phyloP scores from a whole-genome alignment of 2,888 invertebrate genomes.

The Drosophila recens region DNA sequence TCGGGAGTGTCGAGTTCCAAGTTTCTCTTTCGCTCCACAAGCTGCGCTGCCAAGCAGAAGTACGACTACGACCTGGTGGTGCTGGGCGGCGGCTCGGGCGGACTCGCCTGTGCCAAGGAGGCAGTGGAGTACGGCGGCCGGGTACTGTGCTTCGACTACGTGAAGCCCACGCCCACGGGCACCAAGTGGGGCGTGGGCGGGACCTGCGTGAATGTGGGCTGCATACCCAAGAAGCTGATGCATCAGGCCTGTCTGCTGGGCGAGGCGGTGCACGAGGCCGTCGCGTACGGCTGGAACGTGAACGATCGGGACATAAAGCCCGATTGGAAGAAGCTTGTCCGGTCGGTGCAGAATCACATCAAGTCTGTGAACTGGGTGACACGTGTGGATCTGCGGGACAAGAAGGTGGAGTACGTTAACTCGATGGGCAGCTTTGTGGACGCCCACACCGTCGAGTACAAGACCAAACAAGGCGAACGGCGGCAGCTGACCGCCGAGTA shows the following conservation, averaged over 20 bases:
- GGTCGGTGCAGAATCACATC: conserved; percentile 94
- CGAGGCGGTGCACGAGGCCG: conserved; percentile 93
- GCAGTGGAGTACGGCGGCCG: conserved; percentile 91
- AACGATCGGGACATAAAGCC: conserved; percentile 88
- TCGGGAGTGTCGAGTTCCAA: not conserved
- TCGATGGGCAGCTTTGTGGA: conserved; percentile 91
- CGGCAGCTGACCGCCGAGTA: conserved; percentile 89
- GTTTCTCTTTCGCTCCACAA: not conserved
- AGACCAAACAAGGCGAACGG: conserved; percentile 88
- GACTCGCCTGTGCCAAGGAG: conserved; percentile 97
- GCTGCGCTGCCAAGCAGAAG: conserved; percentile 38
- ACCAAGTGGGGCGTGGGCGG: conserved; percentile 98
- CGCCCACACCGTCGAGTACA: conserved; percentile 90
- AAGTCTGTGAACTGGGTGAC: conserved; percentile 98
- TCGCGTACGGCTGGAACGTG: conserved; percentile 92
- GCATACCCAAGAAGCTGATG: conserved; percentile 99
- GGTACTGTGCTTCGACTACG: conserved; percentile 94
- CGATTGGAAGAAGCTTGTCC: conserved; percentile 90
- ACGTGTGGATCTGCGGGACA: conserved; percentile 94
- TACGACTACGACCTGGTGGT: conserved; percentile 96
- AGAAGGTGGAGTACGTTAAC: conserved; percentile 95
- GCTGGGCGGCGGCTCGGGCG: conserved; percentile 98
- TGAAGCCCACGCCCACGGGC: conserved; percentile 93
- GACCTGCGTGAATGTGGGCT: conserved; percentile 99
- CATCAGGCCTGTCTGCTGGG: conserved; percentile 97